A percentile compares a stretch with the other conserved stretches of the same genome.
phyloP scores from a whole-genome alignment of 2,888 invertebrate species.

The Dryococelus australis region DNA sequence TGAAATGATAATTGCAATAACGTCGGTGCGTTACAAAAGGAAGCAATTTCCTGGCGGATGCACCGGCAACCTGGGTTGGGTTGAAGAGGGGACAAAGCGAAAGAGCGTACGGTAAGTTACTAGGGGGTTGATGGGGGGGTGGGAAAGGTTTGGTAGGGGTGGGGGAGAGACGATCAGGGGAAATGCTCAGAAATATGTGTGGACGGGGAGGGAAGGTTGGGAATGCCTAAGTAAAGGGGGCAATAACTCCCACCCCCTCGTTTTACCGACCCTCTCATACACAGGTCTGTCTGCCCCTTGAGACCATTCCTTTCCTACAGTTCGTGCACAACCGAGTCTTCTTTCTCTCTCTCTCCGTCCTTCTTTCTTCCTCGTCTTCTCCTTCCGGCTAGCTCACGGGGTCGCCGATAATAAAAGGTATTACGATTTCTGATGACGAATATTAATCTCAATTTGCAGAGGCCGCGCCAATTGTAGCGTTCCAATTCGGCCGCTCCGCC shows the following conservation, averaged over 20 bases:
- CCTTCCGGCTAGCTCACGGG: background rate
- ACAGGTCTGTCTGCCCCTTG: background rate
- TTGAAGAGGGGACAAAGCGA: background rate
- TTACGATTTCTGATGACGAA: conserved; percentile 42
- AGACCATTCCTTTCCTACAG: background rate
- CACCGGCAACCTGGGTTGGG: background rate
- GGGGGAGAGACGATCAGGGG: background rate
- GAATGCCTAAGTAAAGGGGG: conserved; percentile 18
- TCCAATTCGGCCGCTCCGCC: background rate
- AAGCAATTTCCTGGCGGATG: background rate
- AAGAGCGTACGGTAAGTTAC: background rate
- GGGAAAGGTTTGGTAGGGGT: too few relatives aligned
- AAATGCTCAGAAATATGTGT: background rate
- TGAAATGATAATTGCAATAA: conserved; percentile 2
- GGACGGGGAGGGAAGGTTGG: background rate
- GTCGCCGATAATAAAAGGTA: conserved; percentile 36
- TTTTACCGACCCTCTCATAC: background rate
- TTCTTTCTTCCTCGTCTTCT: background rate
- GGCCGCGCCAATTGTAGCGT: background rate
- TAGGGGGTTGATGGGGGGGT: too few relatives aligned
- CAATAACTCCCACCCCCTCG: conserved; percentile 9
- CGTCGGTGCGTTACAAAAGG: background rate
- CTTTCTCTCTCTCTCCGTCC: background rate
- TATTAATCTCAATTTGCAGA: conserved; percentile 40
- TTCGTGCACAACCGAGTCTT: too few relatives aligned